Conservation (phyloP, 1,140 invertebrate species). For the Colletes gigas region DNA sequence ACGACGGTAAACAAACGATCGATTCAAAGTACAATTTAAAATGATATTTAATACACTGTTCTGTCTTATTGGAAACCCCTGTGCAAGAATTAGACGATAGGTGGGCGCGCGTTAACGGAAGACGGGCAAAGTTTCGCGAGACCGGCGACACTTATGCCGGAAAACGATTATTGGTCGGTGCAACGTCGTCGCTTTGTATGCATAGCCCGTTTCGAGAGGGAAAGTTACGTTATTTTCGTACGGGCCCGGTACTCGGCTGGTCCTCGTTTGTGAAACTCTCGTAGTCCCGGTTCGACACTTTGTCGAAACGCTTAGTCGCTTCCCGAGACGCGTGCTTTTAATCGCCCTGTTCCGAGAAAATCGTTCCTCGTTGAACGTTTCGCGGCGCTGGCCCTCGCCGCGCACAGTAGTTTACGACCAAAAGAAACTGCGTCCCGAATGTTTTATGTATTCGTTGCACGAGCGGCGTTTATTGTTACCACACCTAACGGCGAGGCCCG, state of each 20-base stretch:
- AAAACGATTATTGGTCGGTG: conserved; percentile 36
- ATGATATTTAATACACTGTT: no score
- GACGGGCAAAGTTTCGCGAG: conserved; percentile 4
- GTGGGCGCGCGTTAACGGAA: neutral
- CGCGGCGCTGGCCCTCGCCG: neutral
- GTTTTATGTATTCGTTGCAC: conserved; percentile 55
- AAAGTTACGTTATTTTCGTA: conserved; percentile 43
- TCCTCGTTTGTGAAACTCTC: conserved; percentile 5
- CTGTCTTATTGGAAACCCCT: no score
- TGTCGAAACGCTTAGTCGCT: neutral
- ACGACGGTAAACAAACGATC: no score
- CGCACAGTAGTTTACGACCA: conserved; percentile 29
- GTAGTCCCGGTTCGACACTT: conserved; percentile 9
- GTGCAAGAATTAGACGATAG: neutral
- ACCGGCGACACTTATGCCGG: conserved; percentile 20
- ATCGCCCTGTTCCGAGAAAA: neutral
- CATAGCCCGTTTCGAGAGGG: conserved; percentile 28
- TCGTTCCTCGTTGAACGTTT: neutral
- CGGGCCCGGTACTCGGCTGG: conserved; percentile 18
- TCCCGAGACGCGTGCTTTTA: neutral
- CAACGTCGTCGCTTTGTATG: conserved; percentile 31
- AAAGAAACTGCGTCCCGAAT: neutral
- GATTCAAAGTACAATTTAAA: no score
- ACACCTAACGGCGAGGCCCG: conserved; percentile 44
- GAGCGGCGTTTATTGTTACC: conserved; percentile 58